Evolutionary conservation across 2,888 invertebrate species (phyloP).

Genomic region (Onchidella celtica): DNA sequence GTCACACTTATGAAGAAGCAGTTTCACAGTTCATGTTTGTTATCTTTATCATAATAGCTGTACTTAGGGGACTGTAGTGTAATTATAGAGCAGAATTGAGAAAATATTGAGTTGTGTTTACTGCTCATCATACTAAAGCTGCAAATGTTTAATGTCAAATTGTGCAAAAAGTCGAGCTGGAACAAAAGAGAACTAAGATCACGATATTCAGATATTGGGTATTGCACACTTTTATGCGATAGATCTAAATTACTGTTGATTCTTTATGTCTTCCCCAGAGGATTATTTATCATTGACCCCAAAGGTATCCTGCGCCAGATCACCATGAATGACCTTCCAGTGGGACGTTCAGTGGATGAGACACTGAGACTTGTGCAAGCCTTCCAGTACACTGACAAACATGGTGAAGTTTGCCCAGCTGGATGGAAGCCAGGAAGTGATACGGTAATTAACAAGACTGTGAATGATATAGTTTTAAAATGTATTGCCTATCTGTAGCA

Average conservation of each 20-base stretch:
- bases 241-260: background rate
- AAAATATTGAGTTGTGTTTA: no score
- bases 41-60: no score
- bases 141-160: no score
- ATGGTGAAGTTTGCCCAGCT: slow-evolving; percentile 95
- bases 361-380: slow-evolving; percentile 95
- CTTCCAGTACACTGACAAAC: slow-evolving; percentile 86
- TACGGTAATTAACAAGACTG: slow-evolving; percentile 84
- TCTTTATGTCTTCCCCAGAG: background rate
- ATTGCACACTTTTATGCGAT: no score
- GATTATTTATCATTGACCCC: slow-evolving; percentile 85
- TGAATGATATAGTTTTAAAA: no score
- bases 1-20: no score
- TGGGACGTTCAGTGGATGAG: slow-evolving; percentile 92
- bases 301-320: slow-evolving; percentile 93
- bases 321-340: slow-evolving; percentile 97
- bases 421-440: slow-evolving; percentile 97
- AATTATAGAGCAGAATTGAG: background rate
- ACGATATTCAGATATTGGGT: no score
- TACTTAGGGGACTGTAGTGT: no score
- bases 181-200: background rate
- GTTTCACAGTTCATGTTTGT: no score
- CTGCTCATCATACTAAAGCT: no score
- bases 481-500: no score
- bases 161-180: background rate